Conservation (phyloP, 2,113 vertebrate genomes). For the Piprites chloris region DNA sequence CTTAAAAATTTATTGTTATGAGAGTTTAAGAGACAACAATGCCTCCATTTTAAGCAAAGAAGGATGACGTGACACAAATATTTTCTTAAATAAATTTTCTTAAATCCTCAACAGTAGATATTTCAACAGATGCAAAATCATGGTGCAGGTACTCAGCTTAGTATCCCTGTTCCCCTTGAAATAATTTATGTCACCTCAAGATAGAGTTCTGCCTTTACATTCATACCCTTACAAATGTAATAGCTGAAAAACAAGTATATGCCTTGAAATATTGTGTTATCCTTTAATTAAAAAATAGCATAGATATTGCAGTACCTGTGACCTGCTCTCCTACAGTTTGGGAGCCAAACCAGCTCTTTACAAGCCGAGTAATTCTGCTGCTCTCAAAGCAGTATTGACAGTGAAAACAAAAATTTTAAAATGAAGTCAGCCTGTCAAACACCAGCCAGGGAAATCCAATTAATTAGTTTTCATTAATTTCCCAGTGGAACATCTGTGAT, state of each 20-base stretch:
- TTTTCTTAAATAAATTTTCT: neutral
- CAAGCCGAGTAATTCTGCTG: neutral
- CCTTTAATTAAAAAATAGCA: neutral
- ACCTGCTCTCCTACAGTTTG: neutral
- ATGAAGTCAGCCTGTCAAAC: neutral
- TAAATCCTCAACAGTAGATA: neutral
- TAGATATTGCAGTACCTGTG: neutral
- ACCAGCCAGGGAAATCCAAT: neutral
- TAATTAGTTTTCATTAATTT: conserved; percentile 14
- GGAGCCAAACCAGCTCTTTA: neutral
- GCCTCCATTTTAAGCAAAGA: neutral
- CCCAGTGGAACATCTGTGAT: neutral
- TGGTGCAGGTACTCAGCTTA: neutral
- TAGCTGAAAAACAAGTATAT: neutral
- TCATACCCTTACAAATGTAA: neutral
- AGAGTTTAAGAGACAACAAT: neutral
- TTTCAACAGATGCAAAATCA: neutral
- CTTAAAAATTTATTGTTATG: neutral
- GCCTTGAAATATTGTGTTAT: neutral
- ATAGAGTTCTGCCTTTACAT: neutral
- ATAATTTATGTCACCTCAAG: neutral
- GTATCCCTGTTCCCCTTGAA: neutral
- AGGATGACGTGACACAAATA: neutral
- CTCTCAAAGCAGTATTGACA: neutral
- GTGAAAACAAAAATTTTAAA: neutral